Conservation (phyloP, 2,888 invertebrate species). For the Tineola bisselliella region DNA sequence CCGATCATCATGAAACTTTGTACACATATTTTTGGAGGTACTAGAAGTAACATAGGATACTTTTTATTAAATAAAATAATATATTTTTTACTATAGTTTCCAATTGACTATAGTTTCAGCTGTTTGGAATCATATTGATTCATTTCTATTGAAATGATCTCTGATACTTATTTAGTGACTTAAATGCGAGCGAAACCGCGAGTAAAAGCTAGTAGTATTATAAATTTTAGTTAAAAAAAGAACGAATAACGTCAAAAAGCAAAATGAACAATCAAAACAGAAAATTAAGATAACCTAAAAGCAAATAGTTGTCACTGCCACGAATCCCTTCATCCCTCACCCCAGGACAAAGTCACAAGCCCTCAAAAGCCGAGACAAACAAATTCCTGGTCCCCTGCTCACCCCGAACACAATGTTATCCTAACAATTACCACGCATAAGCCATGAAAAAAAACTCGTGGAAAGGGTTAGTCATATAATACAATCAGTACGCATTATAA, state of each 20-base stretch:
- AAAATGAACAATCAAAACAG: neutral
- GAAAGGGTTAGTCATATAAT: slow-evolving; percentile 23
- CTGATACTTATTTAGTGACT: no score
- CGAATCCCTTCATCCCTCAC: neutral
- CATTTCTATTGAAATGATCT: no score
- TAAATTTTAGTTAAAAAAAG: no score
- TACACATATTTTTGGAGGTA: no score
- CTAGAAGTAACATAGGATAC: no score
- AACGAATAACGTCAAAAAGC: neutral
- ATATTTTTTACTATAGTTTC: no score
- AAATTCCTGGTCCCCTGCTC: slow-evolving; percentile 20
- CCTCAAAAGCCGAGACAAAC: slow-evolving; percentile 15
- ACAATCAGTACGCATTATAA: slow-evolving; percentile 19
- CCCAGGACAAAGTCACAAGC: neutral
- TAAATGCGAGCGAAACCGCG: no score
- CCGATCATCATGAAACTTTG: no score
- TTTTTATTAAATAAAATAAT: no score
- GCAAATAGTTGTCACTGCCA: neutral
- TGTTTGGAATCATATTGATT: no score
- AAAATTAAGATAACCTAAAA: neutral
- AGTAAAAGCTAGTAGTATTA: no score
- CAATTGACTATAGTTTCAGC: no score
- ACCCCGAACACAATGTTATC: slow-evolving; percentile 21
- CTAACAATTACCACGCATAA: slow-evolving; percentile 27
- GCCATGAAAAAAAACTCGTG: slow-evolving; percentile 20